phyloP scores from a whole-genome alignment of 2,797 vertebrate genomes.

The Cebuella pygmaea region DNA sequence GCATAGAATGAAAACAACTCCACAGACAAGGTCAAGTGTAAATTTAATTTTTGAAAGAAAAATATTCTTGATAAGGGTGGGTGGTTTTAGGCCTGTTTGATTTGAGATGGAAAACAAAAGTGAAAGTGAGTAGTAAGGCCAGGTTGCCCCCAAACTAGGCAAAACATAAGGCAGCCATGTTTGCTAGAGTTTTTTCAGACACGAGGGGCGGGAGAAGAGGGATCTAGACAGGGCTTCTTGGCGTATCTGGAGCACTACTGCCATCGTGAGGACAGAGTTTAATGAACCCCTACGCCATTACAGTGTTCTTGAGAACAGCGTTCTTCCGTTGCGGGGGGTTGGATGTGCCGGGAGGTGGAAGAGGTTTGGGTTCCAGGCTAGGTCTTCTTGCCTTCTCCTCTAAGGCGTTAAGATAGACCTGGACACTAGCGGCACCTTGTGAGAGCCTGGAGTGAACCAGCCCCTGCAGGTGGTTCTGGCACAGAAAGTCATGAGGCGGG shows the following conservation, averaged over 20 bases:
- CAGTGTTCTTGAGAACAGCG: not conserved
- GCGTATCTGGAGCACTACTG: not conserved
- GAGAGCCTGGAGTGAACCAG: not conserved
- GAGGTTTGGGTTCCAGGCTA: not conserved
- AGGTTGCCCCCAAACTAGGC: not conserved
- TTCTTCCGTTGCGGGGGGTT: not conserved
- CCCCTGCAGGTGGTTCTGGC: not conserved
- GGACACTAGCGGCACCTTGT: not conserved
- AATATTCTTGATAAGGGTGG: not conserved
- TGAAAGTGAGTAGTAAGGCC: not conserved
- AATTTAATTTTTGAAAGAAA: not conserved
- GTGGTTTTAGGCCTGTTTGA: not conserved
- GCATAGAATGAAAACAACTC: not conserved
- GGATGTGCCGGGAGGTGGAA: not conserved
- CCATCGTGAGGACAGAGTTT: not conserved
- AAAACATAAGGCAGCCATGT: not conserved
- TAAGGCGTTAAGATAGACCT: not conserved
- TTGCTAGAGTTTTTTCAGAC: not conserved
- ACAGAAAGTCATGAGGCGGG: not conserved
- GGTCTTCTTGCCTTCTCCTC: not conserved
- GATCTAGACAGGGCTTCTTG: rapidly evolving
- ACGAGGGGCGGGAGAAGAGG: not conserved
- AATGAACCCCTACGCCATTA: rapidly evolving
- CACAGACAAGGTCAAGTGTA: not conserved
- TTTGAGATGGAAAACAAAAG: not conserved